Base-by-base conservation (phyloP, 1,140 invertebrate genomes). In the Nymphalis io region DNA sequence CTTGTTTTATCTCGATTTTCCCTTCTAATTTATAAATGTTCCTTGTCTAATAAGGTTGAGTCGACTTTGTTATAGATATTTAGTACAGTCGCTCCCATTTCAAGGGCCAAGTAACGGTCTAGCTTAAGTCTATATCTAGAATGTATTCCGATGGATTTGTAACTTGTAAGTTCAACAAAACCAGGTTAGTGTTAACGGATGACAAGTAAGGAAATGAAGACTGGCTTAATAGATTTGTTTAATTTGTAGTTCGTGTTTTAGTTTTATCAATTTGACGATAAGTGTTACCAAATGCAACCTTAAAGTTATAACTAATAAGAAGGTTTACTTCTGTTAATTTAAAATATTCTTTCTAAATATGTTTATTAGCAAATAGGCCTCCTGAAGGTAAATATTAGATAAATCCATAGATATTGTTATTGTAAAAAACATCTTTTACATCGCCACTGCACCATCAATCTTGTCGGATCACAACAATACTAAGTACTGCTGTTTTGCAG, bases 31-130 rank as follows among this genome's bases (percentile, higher is more conserved):
- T 44, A 44, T 44, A 13, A 3, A n/a, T 44, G 12, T 13, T 44
- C 40, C 40, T 44, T 44, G 40, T 44, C 40, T 44, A 44, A n/a
- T 44, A 33, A 33, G 27, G 40, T 44, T n/a, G n/a, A 1, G 40
- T 44, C 40, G 13, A 44, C 40, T 42, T 42, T 15, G 40, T 33
- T n/a, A 15, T 42, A 42, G 40, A n/a, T 48, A 48, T 18, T 48
- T 48, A 48, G 46, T 16, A 48, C n/a, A 44, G 40, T n/a, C 16
- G 46, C 46, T 48, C 46, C 46, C 15, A 48, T 48, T 48, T 11
- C 46, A 10, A 48, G 46, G 46, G 46, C 46, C 46, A 18, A 18
- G 3, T 48, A 48, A 48, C 46, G 46, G 46, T 48, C 8, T 16
- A 8, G n/a, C 18, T 3, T 16, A 18, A 10, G 46, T 48, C 46